These are phyloP conservation scores for Gasterosteus aculeatus DNA, from an alignment of 2,113 vertebrate species.

Conservation along the genomic window DNA sequence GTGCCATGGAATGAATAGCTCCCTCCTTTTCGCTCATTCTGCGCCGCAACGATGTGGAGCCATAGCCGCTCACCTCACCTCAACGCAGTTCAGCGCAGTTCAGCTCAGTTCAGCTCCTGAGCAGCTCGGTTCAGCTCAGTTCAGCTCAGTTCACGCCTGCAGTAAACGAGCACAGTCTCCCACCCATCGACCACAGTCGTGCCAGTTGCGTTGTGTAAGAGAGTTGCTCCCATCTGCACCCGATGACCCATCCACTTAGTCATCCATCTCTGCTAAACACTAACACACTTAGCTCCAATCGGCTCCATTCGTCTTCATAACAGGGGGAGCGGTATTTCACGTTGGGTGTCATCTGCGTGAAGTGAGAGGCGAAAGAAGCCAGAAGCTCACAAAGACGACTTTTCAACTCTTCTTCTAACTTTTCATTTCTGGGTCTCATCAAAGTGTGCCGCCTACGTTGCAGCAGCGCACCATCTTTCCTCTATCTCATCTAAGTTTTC, in stretches of 20 bases:
- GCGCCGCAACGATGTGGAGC: constrained; percentile 14
- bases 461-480: background rate
- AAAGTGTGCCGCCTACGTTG: background rate
- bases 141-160: constrained; percentile 26
- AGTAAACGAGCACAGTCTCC: constrained; percentile 28
- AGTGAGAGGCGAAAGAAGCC: constrained; percentile 26
- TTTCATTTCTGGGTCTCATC: constrained; percentile 19
- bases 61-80: constrained; percentile 1
- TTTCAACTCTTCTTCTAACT: constrained; percentile 3
- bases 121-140: background rate
- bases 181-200: constrained; percentile 28
- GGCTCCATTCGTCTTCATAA: constrained; percentile 38
- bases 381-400: constrained; percentile 11
- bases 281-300: constrained; percentile 40
- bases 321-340: constrained; percentile 42
- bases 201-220: constrained; percentile 52
- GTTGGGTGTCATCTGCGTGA: constrained; percentile 35
- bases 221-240: constrained; percentile 60
- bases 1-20: background rate
- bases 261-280: constrained; percentile 57
- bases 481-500: constrained; percentile 12
- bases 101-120: constrained; percentile 8
- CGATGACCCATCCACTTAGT: constrained; percentile 57
- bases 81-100: constrained; percentile 1
- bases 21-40: constrained; percentile 27